phyloP scores from a whole-genome alignment of 2,797 vertebrate genomes.

The Semaprochilodus insignis region DNA sequence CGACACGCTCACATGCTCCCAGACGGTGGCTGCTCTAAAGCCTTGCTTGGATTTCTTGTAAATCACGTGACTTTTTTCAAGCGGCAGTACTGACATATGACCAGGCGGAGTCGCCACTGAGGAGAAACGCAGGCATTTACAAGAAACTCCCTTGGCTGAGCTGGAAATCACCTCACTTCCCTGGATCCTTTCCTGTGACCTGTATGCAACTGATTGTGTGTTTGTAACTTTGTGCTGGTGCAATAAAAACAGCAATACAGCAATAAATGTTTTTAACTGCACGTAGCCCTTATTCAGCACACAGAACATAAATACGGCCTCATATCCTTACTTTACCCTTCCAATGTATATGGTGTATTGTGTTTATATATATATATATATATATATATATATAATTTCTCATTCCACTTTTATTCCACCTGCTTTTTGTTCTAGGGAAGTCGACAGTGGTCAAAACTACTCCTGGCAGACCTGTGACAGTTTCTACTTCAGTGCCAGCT shows the following conservation, averaged over 20 bases:
- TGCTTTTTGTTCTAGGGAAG: neutral
- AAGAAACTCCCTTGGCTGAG: slow-evolving; percentile 43
- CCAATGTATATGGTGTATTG: too few species aligned
- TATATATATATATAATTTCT: neutral
- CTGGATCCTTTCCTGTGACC: slow-evolving; percentile 37
- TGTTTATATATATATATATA: neutral
- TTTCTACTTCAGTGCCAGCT: neutral
- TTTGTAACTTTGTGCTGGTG: neutral
- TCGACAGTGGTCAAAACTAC: neutral
- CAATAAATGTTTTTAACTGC: neutral
- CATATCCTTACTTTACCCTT: neutral
- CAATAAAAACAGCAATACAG: neutral
- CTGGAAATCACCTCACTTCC: slow-evolving; percentile 54
- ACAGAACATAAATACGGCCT: neutral
- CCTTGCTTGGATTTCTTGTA: slow-evolving; percentile 55
- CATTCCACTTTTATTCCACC: neutral
- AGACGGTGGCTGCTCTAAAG: slow-evolving; percentile 20
- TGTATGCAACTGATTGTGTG: neutral
- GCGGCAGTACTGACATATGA: slow-evolving; percentile 40
- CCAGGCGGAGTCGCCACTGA: slow-evolving; percentile 52
- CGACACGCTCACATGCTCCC: neutral
- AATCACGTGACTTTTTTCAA: slow-evolving; percentile 59
- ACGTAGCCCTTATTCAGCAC: neutral
- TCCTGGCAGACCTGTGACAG: neutral
- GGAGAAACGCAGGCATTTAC: slow-evolving; percentile 52